Base-by-base conservation (phyloP, 2,113 vertebrate species). In the Oncorhynchus clarkii region DNA sequence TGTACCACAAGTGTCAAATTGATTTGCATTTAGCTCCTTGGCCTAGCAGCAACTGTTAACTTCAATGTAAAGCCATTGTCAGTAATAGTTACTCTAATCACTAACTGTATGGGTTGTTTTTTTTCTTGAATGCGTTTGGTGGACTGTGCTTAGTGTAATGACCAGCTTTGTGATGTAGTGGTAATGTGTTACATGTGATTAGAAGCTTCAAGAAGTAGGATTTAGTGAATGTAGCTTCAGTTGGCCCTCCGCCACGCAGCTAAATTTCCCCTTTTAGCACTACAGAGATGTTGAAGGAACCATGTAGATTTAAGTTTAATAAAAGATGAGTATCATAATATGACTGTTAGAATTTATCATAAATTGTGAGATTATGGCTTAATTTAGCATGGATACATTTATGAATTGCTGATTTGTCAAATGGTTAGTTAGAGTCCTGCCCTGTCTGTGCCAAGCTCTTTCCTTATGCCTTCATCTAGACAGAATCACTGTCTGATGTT, bases 201-300 rank as follows among this genome's bases (percentile, higher is more conserved):
- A 12, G 51, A 73, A 59, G 62, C 74, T 64, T 72, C 74, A 31
- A 57, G 54, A 84, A 45, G 39, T 75, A 79, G 65, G 60, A 3
- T 71, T 62, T 62, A 72, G 60, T 73, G 34, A 82, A 76, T 75
- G 79, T 75, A 73, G 78, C 64, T 82, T 62, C 29, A 70, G 70
- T 48, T 71, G 26, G 20, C 62, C 14, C 3, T 78, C 73, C 79
- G 77, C 80, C 78, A 78, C 85, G 85, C 84, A 76, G 75, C 57
- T 82, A 29, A 78, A 18, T 5, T 49, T 82, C 66, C 49, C 18
- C 74, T 82, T 57, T 88, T 86, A 70, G 74, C 74, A 80, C 73
- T 60, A 14, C 54, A 34, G 70, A 29, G 18, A 78, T 27, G 81
- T 83, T 87, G 80, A 90, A 91, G 83, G 84, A 85, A 76, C 45